Conservation (phyloP, 2,888 invertebrate species). For the Chaitophorus viminalis region DNA sequence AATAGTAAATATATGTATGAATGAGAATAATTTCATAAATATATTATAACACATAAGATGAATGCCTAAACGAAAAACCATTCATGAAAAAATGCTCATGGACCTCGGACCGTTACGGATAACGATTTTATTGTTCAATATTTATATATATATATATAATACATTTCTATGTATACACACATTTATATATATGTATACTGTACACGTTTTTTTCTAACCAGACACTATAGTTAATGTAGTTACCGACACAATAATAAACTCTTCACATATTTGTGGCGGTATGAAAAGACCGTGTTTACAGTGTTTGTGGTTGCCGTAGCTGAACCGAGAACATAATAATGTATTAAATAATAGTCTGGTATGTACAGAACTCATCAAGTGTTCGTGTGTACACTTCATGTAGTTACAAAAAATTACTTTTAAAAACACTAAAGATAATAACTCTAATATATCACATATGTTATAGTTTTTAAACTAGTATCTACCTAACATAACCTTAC, state of each 20-base stretch:
- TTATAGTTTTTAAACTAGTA: neutral
- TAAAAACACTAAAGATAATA: constrained; percentile 32
- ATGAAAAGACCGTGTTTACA: constrained; percentile 37
- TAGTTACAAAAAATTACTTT: constrained; percentile 31
- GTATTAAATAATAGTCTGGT: constrained; percentile 39
- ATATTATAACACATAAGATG: neutral
- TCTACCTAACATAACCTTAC: neutral
- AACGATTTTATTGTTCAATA: constrained; percentile 56
- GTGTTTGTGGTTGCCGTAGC: constrained; percentile 40
- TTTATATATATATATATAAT: too few relatives aligned
- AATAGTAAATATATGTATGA: too few relatives aligned
- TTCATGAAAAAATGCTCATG: constrained; percentile 49
- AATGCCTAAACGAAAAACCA: constrained; percentile 41
- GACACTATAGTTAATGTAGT: constrained; percentile 44
- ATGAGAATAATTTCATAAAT: neutral
- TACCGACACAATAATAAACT: constrained; percentile 35
- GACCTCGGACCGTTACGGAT: constrained; percentile 47
- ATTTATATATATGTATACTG: neutral
- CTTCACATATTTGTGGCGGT: constrained; percentile 42
- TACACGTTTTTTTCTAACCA: constrained; percentile 31
- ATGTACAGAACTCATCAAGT: constrained; percentile 28
- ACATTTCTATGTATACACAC: too few relatives aligned
- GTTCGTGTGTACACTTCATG: neutral
- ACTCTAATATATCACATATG: constrained; percentile 28
- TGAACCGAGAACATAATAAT: constrained; percentile 29